Percentiles rank a stretch among this genome's conserved stretches.
Evolutionary conservation across 1,140 invertebrate genomes (phyloP).

Genomic region (Globodera rostochiensis): DNA sequence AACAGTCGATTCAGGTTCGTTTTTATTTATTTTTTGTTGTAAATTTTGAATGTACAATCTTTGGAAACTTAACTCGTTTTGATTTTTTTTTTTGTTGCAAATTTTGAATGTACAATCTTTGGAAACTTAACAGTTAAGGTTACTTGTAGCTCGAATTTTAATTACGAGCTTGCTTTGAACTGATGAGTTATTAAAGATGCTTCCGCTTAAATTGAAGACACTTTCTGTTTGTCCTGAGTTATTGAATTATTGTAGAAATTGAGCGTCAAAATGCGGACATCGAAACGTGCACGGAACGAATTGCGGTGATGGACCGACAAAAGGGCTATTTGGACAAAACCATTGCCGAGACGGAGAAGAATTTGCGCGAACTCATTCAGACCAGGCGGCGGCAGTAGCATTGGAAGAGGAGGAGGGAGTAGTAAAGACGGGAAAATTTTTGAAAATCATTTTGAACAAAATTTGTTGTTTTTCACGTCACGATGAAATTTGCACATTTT

Average conservation of each 20-base stretch:
- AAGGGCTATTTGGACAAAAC: slow-evolving; percentile 47
- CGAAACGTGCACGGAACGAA: slow-evolving; percentile 32
- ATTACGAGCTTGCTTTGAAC: too few relatives aligned
- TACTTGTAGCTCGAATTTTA: too few relatives aligned
- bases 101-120: too few relatives aligned
- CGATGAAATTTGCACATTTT: too few relatives aligned
- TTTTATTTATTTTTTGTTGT: background rate
- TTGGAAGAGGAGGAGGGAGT: background rate
- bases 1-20: slow-evolving; percentile 27
- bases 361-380: slow-evolving; percentile 39
- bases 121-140: too few relatives aligned
- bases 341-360: slow-evolving; percentile 43
- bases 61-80: background rate
- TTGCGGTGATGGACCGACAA: slow-evolving; percentile 37
- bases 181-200: too few relatives aligned
- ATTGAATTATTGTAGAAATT: slow-evolving; percentile 21
- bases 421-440: too few relatives aligned
- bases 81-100: background rate
- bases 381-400: slow-evolving; percentile 14
- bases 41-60: too few relatives aligned
- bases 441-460: too few relatives aligned
- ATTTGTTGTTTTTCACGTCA: too few relatives aligned
- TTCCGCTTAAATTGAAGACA: too few relatives aligned
- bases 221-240: too few relatives aligned
- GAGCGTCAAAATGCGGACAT: slow-evolving; percentile 41